Evolutionary conservation across 2,113 vertebrate species (phyloP).

Genomic region (Emydocephalus ijimae): DNA sequence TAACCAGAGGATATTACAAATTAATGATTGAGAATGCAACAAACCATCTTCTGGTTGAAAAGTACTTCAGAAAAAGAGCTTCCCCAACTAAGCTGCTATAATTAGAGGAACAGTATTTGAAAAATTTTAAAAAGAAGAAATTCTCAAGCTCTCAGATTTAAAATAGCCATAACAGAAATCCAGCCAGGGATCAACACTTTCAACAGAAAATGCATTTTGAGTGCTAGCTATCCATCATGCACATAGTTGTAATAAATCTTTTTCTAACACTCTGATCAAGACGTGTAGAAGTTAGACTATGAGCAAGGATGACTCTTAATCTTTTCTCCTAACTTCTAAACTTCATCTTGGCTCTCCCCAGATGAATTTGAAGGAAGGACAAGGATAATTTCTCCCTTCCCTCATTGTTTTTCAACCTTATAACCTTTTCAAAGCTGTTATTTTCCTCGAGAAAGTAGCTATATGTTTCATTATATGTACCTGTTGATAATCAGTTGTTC

Average conservation of each 20-base stretch:
- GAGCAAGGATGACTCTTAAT: neutral
- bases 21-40: neutral
- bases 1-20: neutral
- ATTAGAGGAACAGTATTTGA: neutral
- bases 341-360: neutral
- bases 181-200: neutral
- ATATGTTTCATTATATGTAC: neutral
- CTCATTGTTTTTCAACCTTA: neutral
- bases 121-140: neutral
- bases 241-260: neutral
- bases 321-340: neutral
- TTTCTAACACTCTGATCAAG: neutral
- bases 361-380: neutral
- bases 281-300: neutral
- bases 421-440: neutral
- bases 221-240: neutral
- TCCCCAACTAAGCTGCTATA: neutral
- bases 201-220: neutral
- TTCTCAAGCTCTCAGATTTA: neutral
- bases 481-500: neutral
- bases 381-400: neutral
- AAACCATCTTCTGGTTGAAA: neutral
- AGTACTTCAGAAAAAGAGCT: neutral
- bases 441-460: neutral
- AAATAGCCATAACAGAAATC: neutral